Evolutionary conservation across 2,113 vertebrate species (phyloP), one percentile per base, ranked within the genome.

Genomic region (Tor tambroides): DNA sequence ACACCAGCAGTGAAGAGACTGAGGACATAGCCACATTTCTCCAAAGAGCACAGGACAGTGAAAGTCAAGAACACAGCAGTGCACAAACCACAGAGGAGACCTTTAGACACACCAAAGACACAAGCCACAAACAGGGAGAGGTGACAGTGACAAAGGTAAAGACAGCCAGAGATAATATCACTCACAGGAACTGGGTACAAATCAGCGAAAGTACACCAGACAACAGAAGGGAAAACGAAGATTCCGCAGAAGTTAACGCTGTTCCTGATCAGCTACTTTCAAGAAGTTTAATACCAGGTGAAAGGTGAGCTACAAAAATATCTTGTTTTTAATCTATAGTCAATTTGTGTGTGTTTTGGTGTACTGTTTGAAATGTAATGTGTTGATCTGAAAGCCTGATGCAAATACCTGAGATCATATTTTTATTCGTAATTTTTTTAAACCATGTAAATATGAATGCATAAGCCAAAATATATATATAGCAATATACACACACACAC

Each of bases 231-330:
- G 56, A 54, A 32, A 54, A 89, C 23, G 76, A 86, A 15, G 69
- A 78, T 7, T 10, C 10, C 17, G 0, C 67, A 65, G 65, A 80
- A 15, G 91, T 21, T 89, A 91, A 84, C 76, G 80, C 88, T 9
- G 26, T 90, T 54, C 51, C 77, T 75, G 82, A 59, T 56, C 46
- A 19, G 17, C 80, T 14, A 23, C 63, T 69, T 80, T 28, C 65
- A 46, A 19, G 30, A 80, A 17, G 11, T 12, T 28, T 72, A 17
- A 43, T 8, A 21, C 83, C 83, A 26, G 17, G n/a, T 65, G 83
- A 54, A 46, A 65, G 35, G 0, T 87, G 43, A 80, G 85, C 28
- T 6, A 17, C 35, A 1, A 5, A n/a, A 41, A 28, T 7, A n/a
- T 28, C 41, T 76, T 38, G 0, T 41, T 23, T 72, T 84, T 28